Base-by-base conservation (phyloP, 2,888 invertebrate species). In the Trichopoda pennipes region DNA sequence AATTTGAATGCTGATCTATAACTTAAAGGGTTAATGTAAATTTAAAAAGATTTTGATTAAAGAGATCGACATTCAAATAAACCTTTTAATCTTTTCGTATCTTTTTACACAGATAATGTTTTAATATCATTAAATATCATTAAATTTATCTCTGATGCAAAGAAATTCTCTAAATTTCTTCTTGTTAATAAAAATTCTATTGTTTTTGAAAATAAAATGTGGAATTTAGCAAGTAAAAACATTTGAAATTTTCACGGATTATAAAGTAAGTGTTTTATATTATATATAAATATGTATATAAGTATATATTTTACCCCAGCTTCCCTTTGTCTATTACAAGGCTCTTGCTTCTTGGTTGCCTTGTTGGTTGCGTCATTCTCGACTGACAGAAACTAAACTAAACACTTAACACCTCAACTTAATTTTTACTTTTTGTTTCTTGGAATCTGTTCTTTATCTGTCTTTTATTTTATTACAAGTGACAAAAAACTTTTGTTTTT, bases 371-470 rank as follows among this genome's bases (percentile, higher is more conserved):
- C 66, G 51, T 55, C 9, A 1, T 60, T 51, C 19, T 28, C 9
- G 19, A 63, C 51, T 75, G 53, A 60, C 51, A 66, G 58, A 49
- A 75, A 12, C 64, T 38, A 61, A 73, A 74, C 42, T 63, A 49
- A 42, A 56, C 69, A 80, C 63, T 80, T 76, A 76, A 70, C 80
- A 80, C 80, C 75, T 80, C 23, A 64, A 75, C 56, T 80, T 75
- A 58, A 61, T 44, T 28, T 23, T 47, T n/a, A 19, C 28, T 68
- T 75, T 17, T 42, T n/a, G 60, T 51, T 21, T 66, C 28, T 35
- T 38, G 17, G 23, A 51, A 42, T 60, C 38, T 38, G 16, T 12
- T 21, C 32, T 58, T 47, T 21, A 42, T 35, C 23, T 64, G 9
- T 14, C 16, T 42, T 28, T 53, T 23, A 28, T 51, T 47, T 53